Base-by-base conservation (phyloP, 53 echinoderm and acorn worm species). In the Astropecten irregularis region DNA sequence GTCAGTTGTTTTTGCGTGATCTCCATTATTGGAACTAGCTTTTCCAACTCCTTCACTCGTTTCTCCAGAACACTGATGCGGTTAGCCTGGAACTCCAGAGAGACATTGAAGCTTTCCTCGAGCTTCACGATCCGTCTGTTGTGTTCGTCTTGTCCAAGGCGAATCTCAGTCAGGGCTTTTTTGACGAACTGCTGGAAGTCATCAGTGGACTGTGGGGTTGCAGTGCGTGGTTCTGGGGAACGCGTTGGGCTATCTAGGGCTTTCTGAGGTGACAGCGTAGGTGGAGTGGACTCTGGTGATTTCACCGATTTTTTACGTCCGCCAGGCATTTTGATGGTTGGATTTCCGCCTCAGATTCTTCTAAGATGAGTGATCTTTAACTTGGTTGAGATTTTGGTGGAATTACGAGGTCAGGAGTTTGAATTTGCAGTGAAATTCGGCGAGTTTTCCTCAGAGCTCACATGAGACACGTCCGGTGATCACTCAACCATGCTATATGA, bases 241-340 rank as follows among this genome's bases (percentile, higher is more conserved):
- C 20, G 35, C 2, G 6, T 4, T n/a, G 32, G 34, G 64, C 64
- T 63, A n/a, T 65, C 19, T 14, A 26, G 16, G 64, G 64, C 16
- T 2, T 3, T 2, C 3, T 63, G 64, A 33, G 37, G 64, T 11
- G 64, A 34, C 64, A 63, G 64, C 64, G 64, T 63, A 32, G 64
- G 64, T 15, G 64, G 64, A 33, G 64, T 28, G 3, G 36, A 8
- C 2, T 57, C 57, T 10, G 32, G 64, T 18, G 64, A 32, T 31
- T 63, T 63, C 35, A 34, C 64, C 13, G 64, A 18, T 34, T 63
- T 34, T 63, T 32, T 63, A 8, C 64, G 64, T 63, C 64, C 64
- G 33, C 33, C 32, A 32, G 64, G 64, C 61, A 63, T 63, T 32
- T 32, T 63, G 37, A 63, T 4, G 37, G 18, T 26, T 32, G 16